phyloP scores from a whole-genome alignment of 2,888 invertebrate species.

The Agrilus mali region DNA sequence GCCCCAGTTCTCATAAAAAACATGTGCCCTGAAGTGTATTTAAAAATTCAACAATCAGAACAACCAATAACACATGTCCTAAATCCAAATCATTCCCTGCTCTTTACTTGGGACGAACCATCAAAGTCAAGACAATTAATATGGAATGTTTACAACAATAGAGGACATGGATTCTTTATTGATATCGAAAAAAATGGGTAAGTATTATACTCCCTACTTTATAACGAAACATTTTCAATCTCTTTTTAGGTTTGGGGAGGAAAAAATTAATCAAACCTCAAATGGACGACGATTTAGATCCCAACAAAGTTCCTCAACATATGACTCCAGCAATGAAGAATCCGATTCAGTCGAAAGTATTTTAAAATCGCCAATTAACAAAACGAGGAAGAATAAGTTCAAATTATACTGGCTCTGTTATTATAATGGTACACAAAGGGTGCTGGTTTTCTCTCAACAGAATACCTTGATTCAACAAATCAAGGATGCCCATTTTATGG shows the following conservation, averaged over 20 bases:
- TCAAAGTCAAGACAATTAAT: conserved; percentile 54
- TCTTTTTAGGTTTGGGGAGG: conserved; percentile 47
- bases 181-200: conserved; percentile 57
- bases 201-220: conserved; percentile 11
- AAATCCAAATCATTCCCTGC: conserved; percentile 60
- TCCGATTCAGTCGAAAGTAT: conserved; percentile 35
- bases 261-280: conserved; percentile 49
- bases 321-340: conserved; percentile 44
- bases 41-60: conserved; percentile 60
- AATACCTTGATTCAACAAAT: conserved; percentile 53
- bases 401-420: conserved; percentile 72
- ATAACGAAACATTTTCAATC: neutral
- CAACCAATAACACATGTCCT: conserved; percentile 56
- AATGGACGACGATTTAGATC: conserved; percentile 33
- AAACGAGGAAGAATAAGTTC: conserved; percentile 61
- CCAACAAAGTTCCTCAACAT: conserved; percentile 16
- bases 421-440: conserved; percentile 60
- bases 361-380: conserved; percentile 37
- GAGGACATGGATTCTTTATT: conserved; percentile 58
- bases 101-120: conserved; percentile 82
- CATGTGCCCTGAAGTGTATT: conserved; percentile 65
- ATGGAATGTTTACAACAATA: conserved; percentile 76
- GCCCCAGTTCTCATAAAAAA: conserved; percentile 78
- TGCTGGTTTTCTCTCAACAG: conserved; percentile 64
- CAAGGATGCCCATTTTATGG: conserved; percentile 47